Conservation (phyloP, 2,113 vertebrate species). For the Ellobius talpinus region DNA sequence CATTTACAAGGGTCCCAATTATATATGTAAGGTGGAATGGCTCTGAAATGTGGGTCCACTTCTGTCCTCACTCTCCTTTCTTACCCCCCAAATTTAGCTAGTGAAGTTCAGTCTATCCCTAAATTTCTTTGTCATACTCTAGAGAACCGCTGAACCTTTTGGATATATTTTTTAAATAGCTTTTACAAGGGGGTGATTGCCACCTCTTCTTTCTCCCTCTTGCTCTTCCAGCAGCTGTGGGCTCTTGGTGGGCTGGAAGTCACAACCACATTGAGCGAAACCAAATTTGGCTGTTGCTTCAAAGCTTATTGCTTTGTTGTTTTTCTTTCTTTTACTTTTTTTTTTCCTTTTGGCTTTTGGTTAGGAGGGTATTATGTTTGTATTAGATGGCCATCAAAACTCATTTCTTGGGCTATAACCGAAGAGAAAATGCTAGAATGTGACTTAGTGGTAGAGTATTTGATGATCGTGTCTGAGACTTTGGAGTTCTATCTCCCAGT, state of each 20-base stretch:
- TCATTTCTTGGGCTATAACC: neutral
- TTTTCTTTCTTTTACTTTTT: neutral
- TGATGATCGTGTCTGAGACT: neutral
- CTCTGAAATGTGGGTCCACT: neutral
- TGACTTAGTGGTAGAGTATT: neutral
- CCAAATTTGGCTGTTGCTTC: constrained; percentile 24
- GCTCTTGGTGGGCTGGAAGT: neutral
- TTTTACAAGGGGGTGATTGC: neutral
- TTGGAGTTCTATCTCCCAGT: neutral
- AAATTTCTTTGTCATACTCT: constrained; percentile 30
- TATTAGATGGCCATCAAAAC: constrained; percentile 14
- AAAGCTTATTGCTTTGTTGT: neutral
- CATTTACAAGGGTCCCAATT: neutral
- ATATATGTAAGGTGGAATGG: neutral
- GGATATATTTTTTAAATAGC: neutral
- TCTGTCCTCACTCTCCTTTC: neutral
- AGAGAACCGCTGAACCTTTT: neutral
- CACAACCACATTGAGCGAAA: neutral
- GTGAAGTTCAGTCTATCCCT: constrained; percentile 25
- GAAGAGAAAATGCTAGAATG: neutral
- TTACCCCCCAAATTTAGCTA: neutral
- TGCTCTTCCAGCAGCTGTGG: neutral
- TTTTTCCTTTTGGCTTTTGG: neutral
- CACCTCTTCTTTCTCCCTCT: neutral
- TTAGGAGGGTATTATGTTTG: constrained; percentile 47